Evolutionary conservation across 2,113 vertebrate genomes (phyloP), one percentile per base, ranked within the genome.

Genomic region (Elachura formosa): DNA sequence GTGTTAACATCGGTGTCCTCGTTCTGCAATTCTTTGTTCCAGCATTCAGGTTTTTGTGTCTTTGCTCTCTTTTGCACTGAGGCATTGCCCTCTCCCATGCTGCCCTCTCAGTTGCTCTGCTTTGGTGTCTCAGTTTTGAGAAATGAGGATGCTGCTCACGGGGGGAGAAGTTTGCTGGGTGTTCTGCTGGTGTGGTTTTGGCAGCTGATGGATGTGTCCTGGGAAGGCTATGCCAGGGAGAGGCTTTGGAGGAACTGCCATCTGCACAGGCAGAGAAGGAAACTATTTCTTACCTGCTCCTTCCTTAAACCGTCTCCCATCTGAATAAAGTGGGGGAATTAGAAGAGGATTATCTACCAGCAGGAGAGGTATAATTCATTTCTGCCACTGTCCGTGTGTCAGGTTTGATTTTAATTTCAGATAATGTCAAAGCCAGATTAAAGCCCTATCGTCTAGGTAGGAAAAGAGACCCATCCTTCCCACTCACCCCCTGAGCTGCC

Each of bases 401-500:
- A 98, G 85, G 90, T 94, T 91, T 14, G 97, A 98, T 98, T 98
- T 98, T 97, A 97, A 98, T 98, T 98, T 98, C 96, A 98, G 98
- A 98, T 98, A 98, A 94, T 48, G 97, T 97, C 97, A 85, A 85
- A 92, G 66, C 43, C 73, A 93, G 96, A 96, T 97, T 97, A 96
- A 96, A 97, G 84, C 67, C 40, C 82, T 93, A 69, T 55, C 73
- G 0, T 62, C 59, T 43, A 56, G 83, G 90, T 74, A 71, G 92
- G 81, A 72, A 91, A 87, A 86, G 77, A 49, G 34, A 21, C 46
- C n/a, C 81, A 76, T 75, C 64, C 64, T 90, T 80, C 63, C 59
- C 86, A 59, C 67, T 76, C 52, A 83, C 38, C 24, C 63, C n/a
- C 17, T 3, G 43, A 72, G 49, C 71, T 84, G 29, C 78, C 66